A percentile compares a stretch with the other conserved stretches of the same genome.
phyloP scores from a whole-genome alignment of 2,888 invertebrate genomes.

The Caenorhabditis plicata region DNA sequence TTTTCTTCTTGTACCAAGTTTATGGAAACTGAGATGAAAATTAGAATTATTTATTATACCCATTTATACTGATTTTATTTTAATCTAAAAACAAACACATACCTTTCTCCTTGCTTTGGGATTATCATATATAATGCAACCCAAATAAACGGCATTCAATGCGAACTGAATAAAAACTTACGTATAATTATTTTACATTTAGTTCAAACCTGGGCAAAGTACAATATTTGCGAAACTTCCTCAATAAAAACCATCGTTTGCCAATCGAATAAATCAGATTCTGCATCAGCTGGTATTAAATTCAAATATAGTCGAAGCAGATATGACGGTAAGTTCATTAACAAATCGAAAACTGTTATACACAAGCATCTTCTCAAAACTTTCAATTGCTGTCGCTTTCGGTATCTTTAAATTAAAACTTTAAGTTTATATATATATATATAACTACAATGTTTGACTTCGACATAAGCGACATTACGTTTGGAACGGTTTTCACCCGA shows the following conservation, averaged over 20 bases:
- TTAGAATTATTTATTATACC: too few relatives aligned
- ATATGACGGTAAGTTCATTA: constrained; percentile 61
- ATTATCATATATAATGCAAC: constrained; percentile 58
- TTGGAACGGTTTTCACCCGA: too few relatives aligned
- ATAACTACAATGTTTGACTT: too few relatives aligned
- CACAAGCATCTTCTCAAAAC: constrained; percentile 54
- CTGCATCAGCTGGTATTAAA: constrained; percentile 34
- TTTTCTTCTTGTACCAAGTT: too few relatives aligned
- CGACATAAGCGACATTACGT: too few relatives aligned
- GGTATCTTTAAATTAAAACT: too few relatives aligned
- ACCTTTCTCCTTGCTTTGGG: too few relatives aligned
- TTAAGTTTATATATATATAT: too few relatives aligned
- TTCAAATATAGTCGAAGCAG: constrained; percentile 54
- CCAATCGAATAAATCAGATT: constrained; percentile 10
- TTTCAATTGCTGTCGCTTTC: constrained; percentile 49
- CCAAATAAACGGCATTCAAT: constrained; percentile 57
- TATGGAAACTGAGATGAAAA: too few relatives aligned
- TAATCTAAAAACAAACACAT: too few relatives aligned
- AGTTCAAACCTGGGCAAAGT: constrained; percentile 52
- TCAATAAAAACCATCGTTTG: constrained; percentile 30
- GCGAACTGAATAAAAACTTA: constrained; percentile 48
- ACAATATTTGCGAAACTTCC: constrained; percentile 56
- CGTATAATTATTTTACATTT: background rate
- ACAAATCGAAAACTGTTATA: constrained; percentile 58
- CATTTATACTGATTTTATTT: too few relatives aligned